These are phyloP conservation scores for Dendroctonus ponderosae DNA, from an alignment of 1,140 invertebrate species.

Conservation along the genomic window DNA sequence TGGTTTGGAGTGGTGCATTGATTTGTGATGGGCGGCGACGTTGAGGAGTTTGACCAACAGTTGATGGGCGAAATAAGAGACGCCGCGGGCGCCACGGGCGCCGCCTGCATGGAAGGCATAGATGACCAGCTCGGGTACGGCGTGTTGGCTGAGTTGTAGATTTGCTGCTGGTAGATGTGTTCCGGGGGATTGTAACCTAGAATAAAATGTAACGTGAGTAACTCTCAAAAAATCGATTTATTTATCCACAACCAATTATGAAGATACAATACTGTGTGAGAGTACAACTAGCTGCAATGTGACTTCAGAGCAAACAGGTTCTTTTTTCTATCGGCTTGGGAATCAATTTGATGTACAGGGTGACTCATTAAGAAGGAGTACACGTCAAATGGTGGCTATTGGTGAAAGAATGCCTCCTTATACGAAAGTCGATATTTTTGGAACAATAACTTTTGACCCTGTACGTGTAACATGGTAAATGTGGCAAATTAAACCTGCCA, in stretches of 20 bases:
- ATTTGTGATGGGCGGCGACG: slow-evolving; percentile 48
- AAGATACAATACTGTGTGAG: no score
- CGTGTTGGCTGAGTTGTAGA: slow-evolving; percentile 39
- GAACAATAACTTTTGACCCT: no score
- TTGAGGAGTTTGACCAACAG: slow-evolving; percentile 49
- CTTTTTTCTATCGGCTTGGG: no score
- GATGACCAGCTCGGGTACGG: slow-evolving; percentile 47
- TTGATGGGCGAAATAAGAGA: slow-evolving; percentile 47
- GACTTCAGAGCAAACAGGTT: background rate
- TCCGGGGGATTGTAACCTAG: slow-evolving; percentile 49
- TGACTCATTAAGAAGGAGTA: no score
- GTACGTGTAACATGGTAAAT: no score
- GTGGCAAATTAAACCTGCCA: no score
- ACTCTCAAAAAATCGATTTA: background rate
- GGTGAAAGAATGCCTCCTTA: no score
- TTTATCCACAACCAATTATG: no score
- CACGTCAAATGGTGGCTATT: no score
- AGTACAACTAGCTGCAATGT: background rate
- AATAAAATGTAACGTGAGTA: slow-evolving; percentile 12
- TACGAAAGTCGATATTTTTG: no score
- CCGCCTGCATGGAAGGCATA: slow-evolving; percentile 44
- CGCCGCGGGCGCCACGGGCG: no score
- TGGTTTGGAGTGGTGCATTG: slow-evolving; percentile 46
- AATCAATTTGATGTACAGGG: no score
- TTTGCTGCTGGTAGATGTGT: slow-evolving; percentile 46